Conservation (phyloP, 53 echinoderm and acorn worm species). For the Arbacia lixula region DNA sequence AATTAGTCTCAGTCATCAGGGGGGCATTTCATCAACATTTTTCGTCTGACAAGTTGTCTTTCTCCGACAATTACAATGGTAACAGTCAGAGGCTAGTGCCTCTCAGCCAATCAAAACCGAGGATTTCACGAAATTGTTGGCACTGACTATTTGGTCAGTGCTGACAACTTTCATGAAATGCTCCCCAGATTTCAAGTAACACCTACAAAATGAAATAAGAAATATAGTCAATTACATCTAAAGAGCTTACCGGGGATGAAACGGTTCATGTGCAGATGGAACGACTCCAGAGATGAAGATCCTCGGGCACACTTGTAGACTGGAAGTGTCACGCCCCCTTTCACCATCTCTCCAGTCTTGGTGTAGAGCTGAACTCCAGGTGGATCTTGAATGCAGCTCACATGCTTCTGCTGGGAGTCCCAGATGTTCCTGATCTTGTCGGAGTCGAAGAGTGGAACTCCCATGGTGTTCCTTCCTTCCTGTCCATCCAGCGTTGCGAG, state of each 20-base stretch:
- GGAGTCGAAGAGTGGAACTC: constrained; percentile 65
- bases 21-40: too few species aligned
- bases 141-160: too few species aligned
- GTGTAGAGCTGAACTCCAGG: constrained; percentile 35
- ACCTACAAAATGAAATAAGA: background rate
- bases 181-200: background rate
- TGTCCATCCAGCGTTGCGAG: constrained; percentile 50
- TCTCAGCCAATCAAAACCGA: too few species aligned
- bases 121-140: too few species aligned
- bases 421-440: constrained; percentile 62
- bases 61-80: too few species aligned
- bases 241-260: constrained; percentile 73
- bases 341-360: constrained; percentile 50
- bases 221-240: background rate
- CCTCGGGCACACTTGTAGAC: constrained; percentile 74
- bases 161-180: too few species aligned
- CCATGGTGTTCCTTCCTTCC: constrained; percentile 57
- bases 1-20: background rate
- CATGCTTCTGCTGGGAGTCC: constrained; percentile 65
- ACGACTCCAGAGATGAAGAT: constrained; percentile 76
- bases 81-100: too few species aligned
- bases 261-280: constrained; percentile 69
- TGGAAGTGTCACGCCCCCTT: constrained; percentile 62
- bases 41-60: too few species aligned
- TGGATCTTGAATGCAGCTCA: constrained; percentile 73